Evolutionary conservation across 2,888 invertebrate species (phyloP).

Genomic region (Ormyrus pomaceus): DNA sequence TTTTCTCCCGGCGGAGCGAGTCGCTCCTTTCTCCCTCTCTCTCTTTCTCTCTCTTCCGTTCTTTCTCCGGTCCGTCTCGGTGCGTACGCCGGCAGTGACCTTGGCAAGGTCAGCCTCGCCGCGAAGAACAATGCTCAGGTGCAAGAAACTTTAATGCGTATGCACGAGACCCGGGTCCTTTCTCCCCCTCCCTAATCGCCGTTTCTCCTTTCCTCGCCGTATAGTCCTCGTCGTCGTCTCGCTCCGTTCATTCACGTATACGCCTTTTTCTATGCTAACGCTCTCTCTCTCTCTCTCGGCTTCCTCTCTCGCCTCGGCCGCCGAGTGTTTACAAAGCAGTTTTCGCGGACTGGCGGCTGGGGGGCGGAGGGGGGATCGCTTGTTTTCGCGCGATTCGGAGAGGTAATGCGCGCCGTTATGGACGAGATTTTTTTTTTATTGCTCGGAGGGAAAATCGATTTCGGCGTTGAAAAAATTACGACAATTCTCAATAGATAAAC

Average conservation of each 20-base stretch:
- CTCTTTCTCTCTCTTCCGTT: not conserved
- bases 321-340: no score
- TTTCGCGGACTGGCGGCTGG: not conserved
- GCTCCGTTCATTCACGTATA: conserved; percentile 11
- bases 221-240: conserved; percentile 4
- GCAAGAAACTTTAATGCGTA: conserved; percentile 30
- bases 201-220: not conserved
- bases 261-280: not conserved
- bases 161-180: not conserved
- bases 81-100: conserved; percentile 5
- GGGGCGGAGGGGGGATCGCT: not conserved
- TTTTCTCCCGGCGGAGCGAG: not conserved
- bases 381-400: no score
- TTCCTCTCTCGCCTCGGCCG: not conserved
- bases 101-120: not conserved
- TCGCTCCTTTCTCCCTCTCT: conserved; percentile 8
- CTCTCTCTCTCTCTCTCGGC: not conserved
- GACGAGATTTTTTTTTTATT: no score
- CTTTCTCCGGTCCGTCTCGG: conserved; percentile 7
- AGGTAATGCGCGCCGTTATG: no score
- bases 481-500: no score
- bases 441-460: no score
- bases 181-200: not conserved
- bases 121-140: conserved; percentile 29
- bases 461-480: no score